These are phyloP conservation scores for Drosophila mercatorum DNA, from an alignment of 2,888 invertebrate species.

Conservation along the genomic window DNA sequence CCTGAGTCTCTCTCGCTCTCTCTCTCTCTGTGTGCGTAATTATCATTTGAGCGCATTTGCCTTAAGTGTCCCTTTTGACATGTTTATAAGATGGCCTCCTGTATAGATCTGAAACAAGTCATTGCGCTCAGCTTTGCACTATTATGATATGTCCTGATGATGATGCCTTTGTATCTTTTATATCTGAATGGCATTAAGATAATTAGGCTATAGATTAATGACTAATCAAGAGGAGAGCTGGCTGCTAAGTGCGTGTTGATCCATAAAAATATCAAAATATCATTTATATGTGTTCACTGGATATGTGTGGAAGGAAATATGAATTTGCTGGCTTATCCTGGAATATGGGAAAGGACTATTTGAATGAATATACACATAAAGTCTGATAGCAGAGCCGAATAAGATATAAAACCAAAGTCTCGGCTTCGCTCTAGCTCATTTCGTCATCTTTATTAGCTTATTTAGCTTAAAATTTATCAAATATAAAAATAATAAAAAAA, in stretches of 20 bases:
- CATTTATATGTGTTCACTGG: not conserved
- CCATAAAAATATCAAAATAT: not conserved
- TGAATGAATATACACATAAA: too few species aligned
- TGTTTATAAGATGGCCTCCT: slow-evolving; percentile 72
- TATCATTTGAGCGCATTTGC: slow-evolving; percentile 78
- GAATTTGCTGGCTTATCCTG: not conserved
- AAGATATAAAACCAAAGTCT: too few species aligned
- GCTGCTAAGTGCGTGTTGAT: not conserved
- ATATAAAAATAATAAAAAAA: too few species aligned
- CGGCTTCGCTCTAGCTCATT: too few species aligned
- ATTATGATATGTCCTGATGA: slow-evolving; percentile 36
- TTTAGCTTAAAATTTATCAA: too few species aligned
- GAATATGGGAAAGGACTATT: too few species aligned
- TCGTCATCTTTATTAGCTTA: too few species aligned
- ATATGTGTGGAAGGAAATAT: not conserved
- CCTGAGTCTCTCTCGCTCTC: slow-evolving; percentile 7
- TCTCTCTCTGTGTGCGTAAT: slow-evolving; percentile 55
- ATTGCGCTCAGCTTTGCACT: slow-evolving; percentile 12
- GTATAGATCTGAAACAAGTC: slow-evolving; percentile 22
- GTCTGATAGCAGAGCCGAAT: too few species aligned
- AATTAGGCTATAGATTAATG: not conserved
- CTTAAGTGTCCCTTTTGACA: slow-evolving; percentile 80
- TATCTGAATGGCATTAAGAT: slow-evolving; percentile 7
- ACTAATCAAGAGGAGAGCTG: not conserved
- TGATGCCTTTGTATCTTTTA: slow-evolving; percentile 12